Percentiles rank a stretch among this genome's conserved stretches.
phyloP scores from a whole-genome alignment of 2,888 invertebrate genomes.

The Coleophora deauratella region DNA sequence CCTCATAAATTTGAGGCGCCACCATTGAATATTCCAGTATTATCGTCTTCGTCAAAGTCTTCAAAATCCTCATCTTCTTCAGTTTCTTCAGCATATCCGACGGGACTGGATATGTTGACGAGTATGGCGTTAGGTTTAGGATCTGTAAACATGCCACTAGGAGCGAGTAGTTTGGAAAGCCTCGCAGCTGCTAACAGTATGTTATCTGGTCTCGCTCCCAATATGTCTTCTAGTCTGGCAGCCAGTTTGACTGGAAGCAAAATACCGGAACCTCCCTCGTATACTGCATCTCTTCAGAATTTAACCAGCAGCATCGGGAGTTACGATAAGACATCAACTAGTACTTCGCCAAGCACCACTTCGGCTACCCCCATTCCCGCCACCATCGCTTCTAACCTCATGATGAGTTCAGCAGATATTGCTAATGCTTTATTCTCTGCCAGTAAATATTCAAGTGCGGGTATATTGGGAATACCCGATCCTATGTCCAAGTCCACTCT shows the following conservation, averaged over 20 bases:
- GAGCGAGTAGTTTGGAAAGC: slow-evolving; percentile 57
- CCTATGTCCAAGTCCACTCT: slow-evolving; percentile 84
- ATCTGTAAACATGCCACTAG: slow-evolving; percentile 55
- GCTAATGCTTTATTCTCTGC: slow-evolving; percentile 80
- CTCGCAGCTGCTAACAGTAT: slow-evolving; percentile 68
- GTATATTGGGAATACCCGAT: slow-evolving; percentile 80
- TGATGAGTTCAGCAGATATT: slow-evolving; percentile 77
- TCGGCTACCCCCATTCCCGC: slow-evolving; percentile 66
- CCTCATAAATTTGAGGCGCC: slow-evolving; percentile 75
- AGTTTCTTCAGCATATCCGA: slow-evolving; percentile 63
- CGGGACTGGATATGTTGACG: slow-evolving; percentile 66
- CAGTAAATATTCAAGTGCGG: slow-evolving; percentile 77
- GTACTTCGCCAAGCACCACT: slow-evolving; percentile 65
- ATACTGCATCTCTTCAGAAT: slow-evolving; percentile 60
- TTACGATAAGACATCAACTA: slow-evolving; percentile 60
- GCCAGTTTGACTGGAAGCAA: slow-evolving; percentile 58
- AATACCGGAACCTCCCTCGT: slow-evolving; percentile 62
- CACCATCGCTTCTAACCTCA: slow-evolving; percentile 74
- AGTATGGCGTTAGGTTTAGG: slow-evolving; percentile 68
- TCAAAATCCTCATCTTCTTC: slow-evolving; percentile 72
- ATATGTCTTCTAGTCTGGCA: slow-evolving; percentile 54
- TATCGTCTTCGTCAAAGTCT: slow-evolving; percentile 74
- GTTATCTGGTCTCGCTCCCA: slow-evolving; percentile 55
- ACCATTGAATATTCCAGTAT: slow-evolving; percentile 73
- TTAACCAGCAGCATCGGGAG: slow-evolving; percentile 53